Evolutionary conservation across 2,113 vertebrate genomes (phyloP).

Genomic region (Phalacrocorax carbo): DNA sequence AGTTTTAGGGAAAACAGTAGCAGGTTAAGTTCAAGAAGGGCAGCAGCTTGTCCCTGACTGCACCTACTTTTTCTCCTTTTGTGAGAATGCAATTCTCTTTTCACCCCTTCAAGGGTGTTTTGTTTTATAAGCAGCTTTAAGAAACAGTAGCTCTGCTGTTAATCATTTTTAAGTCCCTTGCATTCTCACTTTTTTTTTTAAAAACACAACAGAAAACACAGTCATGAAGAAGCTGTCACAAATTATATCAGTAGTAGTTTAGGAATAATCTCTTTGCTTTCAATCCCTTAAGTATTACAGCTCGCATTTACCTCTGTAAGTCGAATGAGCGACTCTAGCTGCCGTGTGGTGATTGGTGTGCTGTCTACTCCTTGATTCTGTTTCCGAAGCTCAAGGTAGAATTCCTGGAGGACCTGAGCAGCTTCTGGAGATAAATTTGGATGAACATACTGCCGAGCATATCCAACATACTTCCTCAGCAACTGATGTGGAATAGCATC

Average conservation of each 20-base stretch:
- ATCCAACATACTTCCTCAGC: conserved; percentile 92
- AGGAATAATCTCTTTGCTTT: not conserved
- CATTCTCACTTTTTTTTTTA: not conserved
- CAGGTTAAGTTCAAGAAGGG: not conserved
- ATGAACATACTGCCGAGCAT: conserved; percentile 92
- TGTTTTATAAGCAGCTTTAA: not conserved
- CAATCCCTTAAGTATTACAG: not conserved
- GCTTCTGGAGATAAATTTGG: conserved; percentile 86
- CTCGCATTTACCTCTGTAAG: conserved; percentile 84
- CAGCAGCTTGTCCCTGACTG: not conserved
- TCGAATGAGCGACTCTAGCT: conserved; percentile 93
- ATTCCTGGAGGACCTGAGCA: conserved; percentile 87
- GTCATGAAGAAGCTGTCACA: not conserved
- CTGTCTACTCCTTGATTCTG: conserved; percentile 85
- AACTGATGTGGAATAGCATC: conserved; percentile 90
- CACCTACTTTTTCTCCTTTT: not conserved
- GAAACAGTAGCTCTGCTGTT: not conserved
- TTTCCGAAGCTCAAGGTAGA: conserved; percentile 91
- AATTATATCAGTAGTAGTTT: not conserved
- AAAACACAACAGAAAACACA: not conserved
- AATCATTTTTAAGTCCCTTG: not conserved
- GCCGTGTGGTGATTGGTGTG: conserved; percentile 95
- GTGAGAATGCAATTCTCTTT: not conserved
- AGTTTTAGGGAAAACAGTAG: not conserved
- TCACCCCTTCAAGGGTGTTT: not conserved